These are phyloP conservation scores for Lepus americanus DNA, from an alignment of 2,113 vertebrate species.

Conservation along the genomic window DNA sequence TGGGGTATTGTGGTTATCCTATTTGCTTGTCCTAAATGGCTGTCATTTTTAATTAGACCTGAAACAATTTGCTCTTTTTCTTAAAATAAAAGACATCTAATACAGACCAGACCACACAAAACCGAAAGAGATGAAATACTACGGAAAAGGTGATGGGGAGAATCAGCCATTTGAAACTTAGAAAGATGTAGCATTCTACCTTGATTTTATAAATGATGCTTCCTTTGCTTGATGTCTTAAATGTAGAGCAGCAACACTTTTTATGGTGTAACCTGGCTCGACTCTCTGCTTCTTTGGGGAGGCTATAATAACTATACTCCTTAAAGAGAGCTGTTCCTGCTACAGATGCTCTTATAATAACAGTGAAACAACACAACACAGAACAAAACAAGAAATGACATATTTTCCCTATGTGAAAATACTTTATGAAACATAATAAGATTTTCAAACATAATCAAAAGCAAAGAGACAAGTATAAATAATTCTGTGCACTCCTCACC, in stretches of 20 bases:
- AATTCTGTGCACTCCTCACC: neutral
- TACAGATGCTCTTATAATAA: neutral
- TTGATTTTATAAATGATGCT: neutral
- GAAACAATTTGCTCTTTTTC: neutral
- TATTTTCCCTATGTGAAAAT: neutral
- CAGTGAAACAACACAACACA: neutral
- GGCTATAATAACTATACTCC: neutral
- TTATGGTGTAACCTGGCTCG: neutral
- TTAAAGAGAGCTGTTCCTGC: neutral
- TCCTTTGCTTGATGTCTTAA: neutral
- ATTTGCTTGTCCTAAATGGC: neutral
- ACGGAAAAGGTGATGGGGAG: neutral
- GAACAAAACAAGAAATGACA: neutral
- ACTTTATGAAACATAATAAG: neutral
- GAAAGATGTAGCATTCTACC: neutral
- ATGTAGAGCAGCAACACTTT: neutral
- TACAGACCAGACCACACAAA: too few species aligned
- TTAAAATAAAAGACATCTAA: neutral
- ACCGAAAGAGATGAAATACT: neutral
- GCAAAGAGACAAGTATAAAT: neutral
- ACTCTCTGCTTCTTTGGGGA: neutral
- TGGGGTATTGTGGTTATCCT: neutral
- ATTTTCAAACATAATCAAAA: neutral
- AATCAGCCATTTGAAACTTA: neutral
- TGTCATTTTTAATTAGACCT: neutral